Conservation (phyloP, 2,888 invertebrate species). For the Sarcophaga caerulescens region DNA sequence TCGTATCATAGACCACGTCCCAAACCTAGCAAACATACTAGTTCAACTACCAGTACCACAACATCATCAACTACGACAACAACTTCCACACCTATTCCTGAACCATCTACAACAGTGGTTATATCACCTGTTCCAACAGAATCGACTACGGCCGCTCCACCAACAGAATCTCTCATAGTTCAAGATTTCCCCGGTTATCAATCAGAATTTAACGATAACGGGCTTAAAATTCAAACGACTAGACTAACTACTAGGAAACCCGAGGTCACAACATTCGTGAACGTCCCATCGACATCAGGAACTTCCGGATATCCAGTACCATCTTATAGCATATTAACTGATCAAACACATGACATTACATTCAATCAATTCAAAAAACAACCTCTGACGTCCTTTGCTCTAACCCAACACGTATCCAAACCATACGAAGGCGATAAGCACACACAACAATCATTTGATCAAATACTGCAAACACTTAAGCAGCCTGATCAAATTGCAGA, state of each 20-base stretch:
- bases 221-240: slow-evolving; percentile 41
- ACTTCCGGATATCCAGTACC: slow-evolving; percentile 75
- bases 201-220: slow-evolving; percentile 1
- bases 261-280: slow-evolving; percentile 44
- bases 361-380: slow-evolving; percentile 70
- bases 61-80: slow-evolving; percentile 65
- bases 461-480: slow-evolving; percentile 78
- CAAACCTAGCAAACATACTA: slow-evolving; percentile 63
- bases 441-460: slow-evolving; percentile 77
- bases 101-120: slow-evolving; percentile 60
- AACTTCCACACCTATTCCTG: slow-evolving; percentile 57
- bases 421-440: slow-evolving; percentile 72
- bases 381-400: slow-evolving; percentile 71
- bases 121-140: slow-evolving; percentile 64
- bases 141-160: slow-evolving; percentile 51
- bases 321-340: slow-evolving; percentile 65
- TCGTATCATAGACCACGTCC: slow-evolving; percentile 54
- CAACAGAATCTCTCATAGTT: slow-evolving; percentile 36
- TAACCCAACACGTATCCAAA: slow-evolving; percentile 13
- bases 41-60: slow-evolving; percentile 59
- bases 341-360: slow-evolving; percentile 52
- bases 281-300: slow-evolving; percentile 59
- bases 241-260: slow-evolving; percentile 58
- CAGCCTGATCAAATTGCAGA: slow-evolving; percentile 42
- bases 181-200: slow-evolving; percentile 59